These are phyloP conservation scores for Cataglyphis rosenhaueri DNA, from an alignment of 2,888 invertebrate species.

Conservation along the genomic window DNA sequence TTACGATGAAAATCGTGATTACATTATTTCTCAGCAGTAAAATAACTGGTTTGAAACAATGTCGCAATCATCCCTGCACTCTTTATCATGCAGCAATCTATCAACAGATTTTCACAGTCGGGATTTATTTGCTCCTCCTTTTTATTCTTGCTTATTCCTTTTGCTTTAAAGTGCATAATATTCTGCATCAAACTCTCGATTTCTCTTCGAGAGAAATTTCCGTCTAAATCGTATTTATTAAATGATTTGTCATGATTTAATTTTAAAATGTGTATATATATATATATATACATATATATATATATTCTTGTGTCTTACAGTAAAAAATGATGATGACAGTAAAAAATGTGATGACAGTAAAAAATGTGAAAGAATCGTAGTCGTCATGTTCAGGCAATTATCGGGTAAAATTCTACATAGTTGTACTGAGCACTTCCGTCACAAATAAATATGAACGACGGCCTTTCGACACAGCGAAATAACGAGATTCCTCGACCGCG, in stretches of 20 bases:
- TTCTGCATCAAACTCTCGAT: constrained; percentile 46
- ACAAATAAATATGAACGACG: constrained; percentile 51
- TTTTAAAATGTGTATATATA: constrained; percentile 71
- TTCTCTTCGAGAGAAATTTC: constrained; percentile 34
- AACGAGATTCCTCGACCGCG: constrained; percentile 52
- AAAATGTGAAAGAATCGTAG: constrained; percentile 2
- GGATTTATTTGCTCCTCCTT: constrained; percentile 54
- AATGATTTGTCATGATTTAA: constrained; percentile 71
- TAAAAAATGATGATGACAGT: no score
- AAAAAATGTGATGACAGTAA: constrained; percentile 11
- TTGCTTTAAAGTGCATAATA: constrained; percentile 59
- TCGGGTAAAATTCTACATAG: constrained; percentile 23
- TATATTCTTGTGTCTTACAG: constrained; percentile 44
- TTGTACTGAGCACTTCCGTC: constrained; percentile 25
- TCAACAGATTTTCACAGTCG: constrained; percentile 64
- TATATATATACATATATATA: constrained; percentile 75
- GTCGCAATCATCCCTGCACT: constrained; percentile 25
- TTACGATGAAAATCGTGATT: constrained; percentile 13
- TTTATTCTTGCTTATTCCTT: constrained; percentile 35
- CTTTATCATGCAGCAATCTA: constrained; percentile 40
- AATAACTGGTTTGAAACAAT: constrained; percentile 43
- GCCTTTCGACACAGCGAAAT: constrained; percentile 14
- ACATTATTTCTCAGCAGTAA: constrained; percentile 54
- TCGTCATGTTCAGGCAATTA: constrained; percentile 36
- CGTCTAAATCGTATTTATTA: constrained; percentile 79